Conservation (phyloP, 2,888 invertebrate genomes). For the Agrenia bidenticulata region DNA sequence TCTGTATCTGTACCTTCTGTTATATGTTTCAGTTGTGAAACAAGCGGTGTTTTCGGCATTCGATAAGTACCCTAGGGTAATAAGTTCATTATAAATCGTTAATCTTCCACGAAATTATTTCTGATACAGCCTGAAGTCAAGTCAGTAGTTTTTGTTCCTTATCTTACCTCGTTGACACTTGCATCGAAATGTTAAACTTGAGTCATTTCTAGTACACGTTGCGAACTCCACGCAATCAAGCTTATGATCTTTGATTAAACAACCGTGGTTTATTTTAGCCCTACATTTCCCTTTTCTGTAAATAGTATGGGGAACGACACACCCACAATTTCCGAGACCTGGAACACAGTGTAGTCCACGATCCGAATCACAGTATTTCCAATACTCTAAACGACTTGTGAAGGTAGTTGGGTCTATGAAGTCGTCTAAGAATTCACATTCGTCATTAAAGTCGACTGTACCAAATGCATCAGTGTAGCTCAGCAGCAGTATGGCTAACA, state of each 20-base stretch:
- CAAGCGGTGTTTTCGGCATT: slow-evolving; percentile 42
- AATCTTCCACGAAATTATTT: too few species aligned
- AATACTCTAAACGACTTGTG: slow-evolving; percentile 31
- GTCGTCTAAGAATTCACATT: slow-evolving; percentile 35
- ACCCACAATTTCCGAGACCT: slow-evolving; percentile 44
- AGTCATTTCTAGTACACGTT: slow-evolving; percentile 37
- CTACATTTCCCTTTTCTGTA: slow-evolving; percentile 49
- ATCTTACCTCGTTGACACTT: slow-evolving; percentile 31
- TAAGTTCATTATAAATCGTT: neutral
- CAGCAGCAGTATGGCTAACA: neutral
- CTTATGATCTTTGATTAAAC: slow-evolving; percentile 8
- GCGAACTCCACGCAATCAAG: slow-evolving; percentile 49
- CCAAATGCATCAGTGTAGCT: slow-evolving; percentile 21
- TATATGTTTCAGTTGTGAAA: slow-evolving; percentile 20
- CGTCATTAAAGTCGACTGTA: slow-evolving; percentile 40
- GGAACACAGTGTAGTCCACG: slow-evolving; percentile 44
- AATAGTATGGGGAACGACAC: slow-evolving; percentile 44
- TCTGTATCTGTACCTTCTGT: neutral
- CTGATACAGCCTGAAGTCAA: slow-evolving; percentile 4
- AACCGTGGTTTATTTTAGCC: slow-evolving; percentile 37
- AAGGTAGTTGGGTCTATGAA: slow-evolving; percentile 30
- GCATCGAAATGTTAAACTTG: slow-evolving; percentile 36
- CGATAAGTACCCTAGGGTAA: slow-evolving; percentile 30
- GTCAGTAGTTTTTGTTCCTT: neutral
- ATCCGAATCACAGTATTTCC: slow-evolving; percentile 38